These are phyloP conservation scores for Tapirus indicus DNA, from an alignment of 2,797 vertebrate genomes.

Conservation along the genomic window DNA sequence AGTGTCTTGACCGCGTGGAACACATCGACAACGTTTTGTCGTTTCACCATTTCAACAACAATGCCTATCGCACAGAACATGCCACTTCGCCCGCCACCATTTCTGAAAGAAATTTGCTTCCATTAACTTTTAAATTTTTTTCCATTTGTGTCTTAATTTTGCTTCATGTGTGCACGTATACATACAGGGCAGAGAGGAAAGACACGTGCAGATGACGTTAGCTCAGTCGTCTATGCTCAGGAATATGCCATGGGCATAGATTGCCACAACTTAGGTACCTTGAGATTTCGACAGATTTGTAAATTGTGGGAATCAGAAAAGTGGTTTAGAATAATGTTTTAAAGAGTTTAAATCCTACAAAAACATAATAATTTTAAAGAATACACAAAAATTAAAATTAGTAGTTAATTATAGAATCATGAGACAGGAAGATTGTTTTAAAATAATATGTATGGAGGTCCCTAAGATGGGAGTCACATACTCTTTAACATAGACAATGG, in stretches of 20 bases:
- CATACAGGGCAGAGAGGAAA: not conserved
- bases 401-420: not conserved
- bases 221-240: not conserved
- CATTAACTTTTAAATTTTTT: not conserved
- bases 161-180: not conserved
- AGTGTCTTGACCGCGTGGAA: constrained; percentile 99
- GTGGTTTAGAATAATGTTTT: not conserved
- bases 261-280: not conserved
- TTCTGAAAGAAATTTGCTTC: constrained; percentile 87
- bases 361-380: not conserved
- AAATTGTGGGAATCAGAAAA: not conserved
- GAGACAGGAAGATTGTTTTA: not conserved
- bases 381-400: not conserved
- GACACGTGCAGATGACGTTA: not conserved
- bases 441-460: not conserved
- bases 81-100: constrained; percentile 97
- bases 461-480: accelerated
- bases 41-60: constrained; percentile 99
- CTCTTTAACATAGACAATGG: not conserved
- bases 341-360: not conserved
- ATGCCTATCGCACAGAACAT: constrained; percentile 99
- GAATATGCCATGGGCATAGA: no score
- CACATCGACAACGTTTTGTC: constrained; percentile 98
- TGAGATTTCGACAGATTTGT: not conserved
- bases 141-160: not conserved